Conservation (phyloP, 2,888 invertebrate genomes). For the Luffia ferchaultella region DNA sequence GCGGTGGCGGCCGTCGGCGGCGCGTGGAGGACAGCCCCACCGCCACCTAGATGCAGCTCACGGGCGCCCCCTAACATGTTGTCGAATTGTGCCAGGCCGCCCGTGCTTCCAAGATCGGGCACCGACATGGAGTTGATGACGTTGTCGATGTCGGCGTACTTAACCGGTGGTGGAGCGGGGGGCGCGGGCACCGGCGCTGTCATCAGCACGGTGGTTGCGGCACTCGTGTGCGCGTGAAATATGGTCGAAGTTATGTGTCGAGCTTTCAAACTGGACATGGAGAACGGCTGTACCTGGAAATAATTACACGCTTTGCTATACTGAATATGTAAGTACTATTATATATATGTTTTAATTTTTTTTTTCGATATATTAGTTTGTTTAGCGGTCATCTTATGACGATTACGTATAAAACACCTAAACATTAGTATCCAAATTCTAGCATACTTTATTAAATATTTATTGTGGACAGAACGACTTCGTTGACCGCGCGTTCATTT, state of each 20-base stretch:
- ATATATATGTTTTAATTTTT: too few species aligned
- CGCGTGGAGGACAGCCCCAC: conserved; percentile 45
- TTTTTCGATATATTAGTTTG: too few species aligned
- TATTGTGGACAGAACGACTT: too few species aligned
- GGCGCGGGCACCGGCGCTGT: conserved; percentile 38
- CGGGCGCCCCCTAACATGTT: conserved; percentile 38
- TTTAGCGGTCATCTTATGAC: too few species aligned
- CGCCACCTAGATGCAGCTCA: conserved; percentile 38
- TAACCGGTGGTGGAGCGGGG: conserved; percentile 27
- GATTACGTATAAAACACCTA: too few species aligned
- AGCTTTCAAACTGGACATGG: conserved; percentile 39
- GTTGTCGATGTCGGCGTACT: conserved; percentile 41
- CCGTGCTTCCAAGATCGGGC: conserved; percentile 40
- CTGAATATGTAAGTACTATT: too few species aligned
- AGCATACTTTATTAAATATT: too few species aligned
- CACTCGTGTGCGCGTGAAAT: conserved; percentile 42
- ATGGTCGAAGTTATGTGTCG: conserved; percentile 49
- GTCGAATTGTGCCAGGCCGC: conserved; percentile 40
- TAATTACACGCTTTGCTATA: too few species aligned
- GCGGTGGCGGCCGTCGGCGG: conserved; percentile 35
- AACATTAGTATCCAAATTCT: too few species aligned
- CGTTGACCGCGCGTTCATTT: too few species aligned
- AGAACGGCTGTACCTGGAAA: conserved; percentile 47
- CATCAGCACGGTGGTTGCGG: conserved; percentile 46
- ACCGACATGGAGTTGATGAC: conserved; percentile 37